Conservation (phyloP, 2,888 invertebrate species). For the Muschampia plurimacula region DNA sequence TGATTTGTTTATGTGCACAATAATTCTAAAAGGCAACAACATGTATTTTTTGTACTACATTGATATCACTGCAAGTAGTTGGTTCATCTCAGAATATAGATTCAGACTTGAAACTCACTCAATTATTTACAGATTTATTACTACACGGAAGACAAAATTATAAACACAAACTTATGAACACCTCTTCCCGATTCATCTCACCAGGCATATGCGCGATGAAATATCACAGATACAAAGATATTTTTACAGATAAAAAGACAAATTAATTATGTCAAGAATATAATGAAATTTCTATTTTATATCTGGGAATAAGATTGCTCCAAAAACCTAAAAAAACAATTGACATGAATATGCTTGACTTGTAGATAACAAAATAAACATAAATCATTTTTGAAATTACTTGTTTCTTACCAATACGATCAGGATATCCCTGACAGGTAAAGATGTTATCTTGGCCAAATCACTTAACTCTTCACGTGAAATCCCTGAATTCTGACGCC, state of each 20-base stretch:
- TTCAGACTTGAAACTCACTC: constrained; percentile 37
- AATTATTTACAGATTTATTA: constrained; percentile 35
- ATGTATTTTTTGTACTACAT: constrained; percentile 43
- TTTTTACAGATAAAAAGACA: constrained; percentile 15
- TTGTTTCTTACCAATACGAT: neutral
- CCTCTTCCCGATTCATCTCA: constrained; percentile 46
- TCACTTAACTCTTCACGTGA: constrained; percentile 79
- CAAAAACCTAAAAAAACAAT: neutral
- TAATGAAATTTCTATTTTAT: neutral
- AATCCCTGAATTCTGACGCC: constrained; percentile 61
- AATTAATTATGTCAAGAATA: neutral
- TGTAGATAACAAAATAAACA: neutral
- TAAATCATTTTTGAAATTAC: neutral
- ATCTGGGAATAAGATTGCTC: neutral
- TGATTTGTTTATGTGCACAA: constrained; percentile 17
- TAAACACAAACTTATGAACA: constrained; percentile 37
- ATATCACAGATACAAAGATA: constrained; percentile 58
- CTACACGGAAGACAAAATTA: constrained; percentile 53
- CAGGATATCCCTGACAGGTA: constrained; percentile 6
- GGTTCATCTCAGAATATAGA: constrained; percentile 28
- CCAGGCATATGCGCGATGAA: constrained; percentile 50
- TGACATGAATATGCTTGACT: constrained; percentile 56
- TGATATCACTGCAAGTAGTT: constrained; percentile 40
- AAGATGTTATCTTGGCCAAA: constrained; percentile 56
- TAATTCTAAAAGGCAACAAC: constrained; percentile 34